Base-by-base conservation (phyloP, 2,113 vertebrate species). In the Cheirogaleus medius region DNA sequence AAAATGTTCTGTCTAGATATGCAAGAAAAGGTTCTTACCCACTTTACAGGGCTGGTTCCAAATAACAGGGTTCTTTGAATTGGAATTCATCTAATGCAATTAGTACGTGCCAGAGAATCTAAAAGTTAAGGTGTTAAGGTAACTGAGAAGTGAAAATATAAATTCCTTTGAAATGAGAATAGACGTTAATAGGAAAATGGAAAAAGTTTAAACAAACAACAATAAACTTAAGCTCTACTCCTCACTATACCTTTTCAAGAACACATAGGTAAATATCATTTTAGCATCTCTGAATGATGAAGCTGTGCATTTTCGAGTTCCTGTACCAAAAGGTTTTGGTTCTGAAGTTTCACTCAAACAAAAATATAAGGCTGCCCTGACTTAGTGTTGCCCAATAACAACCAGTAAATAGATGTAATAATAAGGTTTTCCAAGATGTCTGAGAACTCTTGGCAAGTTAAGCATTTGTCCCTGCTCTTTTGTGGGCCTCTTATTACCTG, bases 141-240 rank as follows among this genome's bases (percentile, higher is more conserved):
- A 96, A 93, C 21, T 49, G 15, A 92, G 42, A 92, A 96, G 64
- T 92, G 49, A 87, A 93, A 95, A 82, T n/a, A 81, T 91, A 94
- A 78, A 23, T 89, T 58, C n/a, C 5, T 58, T 80, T 83, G 82
- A 93, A 76, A 84, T 63, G 25, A 86, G 42, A 68, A 54, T 66
- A 66, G 34, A 77, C 25, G 5, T 86, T 34, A 85, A 23, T 64
- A 64, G 47, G 58, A 77, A 93, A 82, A 66, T 74, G 37, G 37
- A 64, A 94, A 84, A 27, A 47, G 1, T 58, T 66, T 29, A 44
- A 56, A 78, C 39, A 92, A 91, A 69, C 5, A 56, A 21, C 29
- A 94, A 64, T 27, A 60, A 60, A 66, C 39, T 71, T 39, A 84
- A 86, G 34, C 47, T 71, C 29, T 86, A 10, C 17, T 74, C 2